These are phyloP conservation scores for Bucorvus abyssinicus DNA, from an alignment of 2,797 vertebrate genomes.

Conservation along the genomic window DNA sequence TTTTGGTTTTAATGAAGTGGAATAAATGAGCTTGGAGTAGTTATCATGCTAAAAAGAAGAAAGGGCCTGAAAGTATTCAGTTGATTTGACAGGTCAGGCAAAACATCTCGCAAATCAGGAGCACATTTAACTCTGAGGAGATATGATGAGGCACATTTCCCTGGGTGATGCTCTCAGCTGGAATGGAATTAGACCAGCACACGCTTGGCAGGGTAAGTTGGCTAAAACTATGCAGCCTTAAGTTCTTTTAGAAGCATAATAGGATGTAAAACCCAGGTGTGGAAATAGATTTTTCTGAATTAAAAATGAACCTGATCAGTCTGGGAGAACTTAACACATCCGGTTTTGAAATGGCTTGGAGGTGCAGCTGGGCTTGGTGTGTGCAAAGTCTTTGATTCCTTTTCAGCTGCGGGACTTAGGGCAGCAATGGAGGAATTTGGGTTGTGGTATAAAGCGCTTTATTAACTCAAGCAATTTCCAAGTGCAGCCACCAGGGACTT, in stretches of 20 bases:
- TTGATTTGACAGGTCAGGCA: neutral
- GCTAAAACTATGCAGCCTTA: neutral
- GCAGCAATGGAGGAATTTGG: neutral
- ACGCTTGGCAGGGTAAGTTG: neutral
- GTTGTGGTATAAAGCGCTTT: neutral
- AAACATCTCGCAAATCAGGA: slow-evolving; percentile 24
- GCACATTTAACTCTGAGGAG: neutral
- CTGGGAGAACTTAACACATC: neutral
- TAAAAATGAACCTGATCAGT: neutral
- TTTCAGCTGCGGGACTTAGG: fast-evolving
- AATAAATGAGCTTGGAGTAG: neutral
- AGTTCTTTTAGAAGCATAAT: neutral
- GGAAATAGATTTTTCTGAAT: neutral
- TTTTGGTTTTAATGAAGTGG: neutral
- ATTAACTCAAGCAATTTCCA: neutral
- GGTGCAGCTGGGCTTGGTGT: neutral
- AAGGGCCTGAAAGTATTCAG: neutral
- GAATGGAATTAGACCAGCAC: neutral
- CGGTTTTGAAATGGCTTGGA: neutral
- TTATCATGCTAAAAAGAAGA: neutral
- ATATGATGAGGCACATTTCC: neutral
- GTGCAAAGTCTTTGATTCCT: neutral
- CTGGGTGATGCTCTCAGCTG: neutral
- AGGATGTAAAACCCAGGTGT: neutral
- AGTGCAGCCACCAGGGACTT: neutral